Evolutionary conservation across 2,113 vertebrate genomes (phyloP).

Genomic region (Equus quagga): DNA sequence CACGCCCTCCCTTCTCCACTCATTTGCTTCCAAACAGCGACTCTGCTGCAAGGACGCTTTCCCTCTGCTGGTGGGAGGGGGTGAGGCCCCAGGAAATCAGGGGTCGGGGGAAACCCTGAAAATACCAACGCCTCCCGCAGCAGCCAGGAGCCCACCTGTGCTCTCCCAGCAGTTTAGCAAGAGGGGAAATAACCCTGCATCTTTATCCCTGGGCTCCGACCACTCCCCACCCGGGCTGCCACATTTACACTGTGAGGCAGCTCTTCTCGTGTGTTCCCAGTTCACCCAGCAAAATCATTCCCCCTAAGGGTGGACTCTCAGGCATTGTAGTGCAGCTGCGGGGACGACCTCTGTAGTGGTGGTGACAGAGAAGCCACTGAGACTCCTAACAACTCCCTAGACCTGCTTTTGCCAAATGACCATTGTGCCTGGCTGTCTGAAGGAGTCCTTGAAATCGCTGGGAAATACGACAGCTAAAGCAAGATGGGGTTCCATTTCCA

Average conservation of each 20-base stretch:
- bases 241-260: neutral
- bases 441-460: neutral
- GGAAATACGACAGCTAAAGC: neutral
- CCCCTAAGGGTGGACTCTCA: neutral
- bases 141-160: neutral
- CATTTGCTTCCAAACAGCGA: slow-evolving; percentile 52
- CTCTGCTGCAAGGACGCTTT: slow-evolving; percentile 49
- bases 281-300: neutral
- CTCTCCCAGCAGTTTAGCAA: neutral
- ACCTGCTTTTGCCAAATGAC: neutral
- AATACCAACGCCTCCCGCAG: neutral
- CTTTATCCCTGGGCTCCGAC: neutral
- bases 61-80: slow-evolving; percentile 71
- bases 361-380: neutral
- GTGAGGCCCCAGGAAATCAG: slow-evolving; percentile 53
- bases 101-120: slow-evolving; percentile 15
- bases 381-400: neutral
- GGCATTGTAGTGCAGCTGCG: neutral
- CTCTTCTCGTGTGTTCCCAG: neutral
- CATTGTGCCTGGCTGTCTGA: neutral
- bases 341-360: neutral
- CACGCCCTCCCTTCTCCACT: neutral
- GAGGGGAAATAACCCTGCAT: neutral
- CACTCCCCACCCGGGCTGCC: fast-evolving
- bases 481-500: neutral